Evolutionary conservation across 2,888 invertebrate species (phyloP).

Genomic region (Pogonocherus hispidulus): DNA sequence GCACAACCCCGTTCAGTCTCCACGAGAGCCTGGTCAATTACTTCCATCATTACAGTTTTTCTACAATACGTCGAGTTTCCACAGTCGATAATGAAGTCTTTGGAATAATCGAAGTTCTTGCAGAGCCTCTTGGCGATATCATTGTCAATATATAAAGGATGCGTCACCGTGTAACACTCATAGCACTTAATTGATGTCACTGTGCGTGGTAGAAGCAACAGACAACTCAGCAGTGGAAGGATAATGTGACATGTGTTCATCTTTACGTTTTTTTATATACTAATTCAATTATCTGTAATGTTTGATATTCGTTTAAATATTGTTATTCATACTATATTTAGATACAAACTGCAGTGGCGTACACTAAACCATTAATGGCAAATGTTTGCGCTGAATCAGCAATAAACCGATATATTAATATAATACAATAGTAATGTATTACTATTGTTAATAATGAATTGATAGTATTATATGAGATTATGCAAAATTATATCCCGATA

Average conservation of each 20-base stretch:
- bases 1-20: constrained; percentile 50
- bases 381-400: too few relatives aligned
- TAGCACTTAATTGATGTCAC: constrained; percentile 25
- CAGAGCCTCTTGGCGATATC: constrained; percentile 38
- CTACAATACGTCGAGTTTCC: constrained; percentile 49
- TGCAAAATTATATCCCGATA: too few relatives aligned
- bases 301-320: constrained; percentile 3
- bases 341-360: constrained; percentile 11
- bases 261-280: neutral
- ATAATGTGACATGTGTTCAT: constrained; percentile 4
- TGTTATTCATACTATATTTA: constrained; percentile 7
- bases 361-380: too few relatives aligned
- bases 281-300: neutral
- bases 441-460: too few relatives aligned
- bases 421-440: too few relatives aligned
- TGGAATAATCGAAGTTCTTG: constrained; percentile 45
- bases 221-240: neutral
- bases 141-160: constrained; percentile 34
- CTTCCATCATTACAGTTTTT: constrained; percentile 38
- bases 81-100: constrained; percentile 45
- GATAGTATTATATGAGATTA: too few relatives aligned
- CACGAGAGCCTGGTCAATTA: constrained; percentile 29
- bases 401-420: too few relatives aligned
- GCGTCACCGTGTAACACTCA: constrained; percentile 14
- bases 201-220: neutral